Percentiles rank a stretch among this genome's conserved stretches.
phyloP scores from a whole-genome alignment of 2,797 vertebrate species.

The Synaphobranchus kaupii region DNA sequence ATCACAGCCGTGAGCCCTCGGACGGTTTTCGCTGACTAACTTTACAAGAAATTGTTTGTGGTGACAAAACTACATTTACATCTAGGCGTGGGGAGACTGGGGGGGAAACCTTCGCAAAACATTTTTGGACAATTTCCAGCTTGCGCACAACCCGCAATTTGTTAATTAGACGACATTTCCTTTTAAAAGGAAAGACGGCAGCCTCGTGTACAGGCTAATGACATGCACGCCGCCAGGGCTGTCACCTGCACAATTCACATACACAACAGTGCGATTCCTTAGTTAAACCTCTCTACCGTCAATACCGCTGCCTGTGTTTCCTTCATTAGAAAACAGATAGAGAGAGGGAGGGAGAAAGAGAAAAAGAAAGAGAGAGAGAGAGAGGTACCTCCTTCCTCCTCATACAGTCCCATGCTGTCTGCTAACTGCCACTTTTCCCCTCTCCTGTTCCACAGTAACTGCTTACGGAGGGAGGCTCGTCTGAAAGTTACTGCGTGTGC shows the following conservation, averaged over 20 bases:
- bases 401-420: background rate
- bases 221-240: background rate
- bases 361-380: background rate
- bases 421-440: background rate
- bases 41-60: background rate
- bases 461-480: background rate
- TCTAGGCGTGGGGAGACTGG: background rate
- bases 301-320: background rate
- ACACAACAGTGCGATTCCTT: background rate
- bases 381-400: background rate
- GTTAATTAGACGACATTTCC: background rate
- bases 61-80: background rate
- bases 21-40: background rate
- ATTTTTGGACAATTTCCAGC: background rate
- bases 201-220: background rate
- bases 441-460: background rate
- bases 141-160: background rate
- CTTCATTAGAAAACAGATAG: background rate
- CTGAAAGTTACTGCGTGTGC: background rate
- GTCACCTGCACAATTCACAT: no score
- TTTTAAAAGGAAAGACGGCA: background rate
- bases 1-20: background rate
- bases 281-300: background rate
- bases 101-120: background rate
- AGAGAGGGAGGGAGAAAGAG: background rate